Evolutionary conservation across 2,888 invertebrate species (phyloP).

Genomic region (Alloscopus bannaensis): DNA sequence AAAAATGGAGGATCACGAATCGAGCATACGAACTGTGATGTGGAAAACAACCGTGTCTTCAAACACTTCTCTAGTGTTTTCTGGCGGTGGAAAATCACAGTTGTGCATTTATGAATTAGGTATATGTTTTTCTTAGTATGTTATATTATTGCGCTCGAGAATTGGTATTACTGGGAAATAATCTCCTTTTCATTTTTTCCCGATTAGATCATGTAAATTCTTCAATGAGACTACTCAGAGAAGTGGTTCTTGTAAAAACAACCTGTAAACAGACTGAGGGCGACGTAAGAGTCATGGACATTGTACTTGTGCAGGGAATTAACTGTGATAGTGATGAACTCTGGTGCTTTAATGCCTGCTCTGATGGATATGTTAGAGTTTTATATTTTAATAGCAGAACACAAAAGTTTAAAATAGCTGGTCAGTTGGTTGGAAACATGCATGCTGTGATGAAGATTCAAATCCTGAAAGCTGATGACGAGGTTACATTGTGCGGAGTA

Average conservation of each 20-base stretch:
- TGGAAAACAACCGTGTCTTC: conserved; percentile 21
- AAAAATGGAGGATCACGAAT: conserved; percentile 62
- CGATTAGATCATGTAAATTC: conserved; percentile 21
- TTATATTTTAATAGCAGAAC: conserved; percentile 30
- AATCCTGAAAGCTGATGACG: conserved; percentile 2
- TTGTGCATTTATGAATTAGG: conserved; percentile 53
- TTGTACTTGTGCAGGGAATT: conserved; percentile 22
- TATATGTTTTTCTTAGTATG: neutral
- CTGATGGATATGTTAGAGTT: conserved; percentile 64
- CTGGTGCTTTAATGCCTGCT: conserved; percentile 61
- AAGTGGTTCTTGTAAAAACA: conserved; percentile 58
- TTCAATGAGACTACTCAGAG: conserved; percentile 40
- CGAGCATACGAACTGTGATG: conserved; percentile 50
- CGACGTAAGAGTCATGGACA: conserved; percentile 66
- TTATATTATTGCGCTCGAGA: neutral
- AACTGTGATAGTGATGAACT: conserved; percentile 19
- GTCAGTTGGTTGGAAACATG: conserved; percentile 46
- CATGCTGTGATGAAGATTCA: conserved; percentile 62
- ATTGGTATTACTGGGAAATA: neutral
- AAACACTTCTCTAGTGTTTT: conserved; percentile 45
- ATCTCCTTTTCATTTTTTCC: neutral
- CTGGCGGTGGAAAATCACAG: conserved; percentile 64
- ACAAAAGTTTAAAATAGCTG: conserved; percentile 48
- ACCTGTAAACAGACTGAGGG: conserved; percentile 44
- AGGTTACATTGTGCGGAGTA: conserved; percentile 38